phyloP scores from a whole-genome alignment of 2,113 vertebrate genomes.

The Aspiorhynchus laticeps region DNA sequence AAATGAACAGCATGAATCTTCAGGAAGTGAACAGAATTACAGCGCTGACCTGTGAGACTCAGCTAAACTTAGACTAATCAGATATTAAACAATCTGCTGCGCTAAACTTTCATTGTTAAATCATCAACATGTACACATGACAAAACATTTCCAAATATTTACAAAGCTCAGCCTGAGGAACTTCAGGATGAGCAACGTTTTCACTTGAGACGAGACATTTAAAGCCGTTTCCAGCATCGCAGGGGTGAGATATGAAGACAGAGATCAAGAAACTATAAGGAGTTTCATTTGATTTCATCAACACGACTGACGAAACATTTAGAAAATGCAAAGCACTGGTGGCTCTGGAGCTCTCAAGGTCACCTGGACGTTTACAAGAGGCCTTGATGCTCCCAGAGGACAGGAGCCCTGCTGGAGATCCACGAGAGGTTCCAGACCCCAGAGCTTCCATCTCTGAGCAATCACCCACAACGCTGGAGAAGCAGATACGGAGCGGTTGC shows the following conservation, averaged over 20 bases:
- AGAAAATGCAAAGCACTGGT: not conserved
- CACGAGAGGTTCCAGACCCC: slow-evolving; percentile 17
- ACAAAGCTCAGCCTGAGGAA: not conserved
- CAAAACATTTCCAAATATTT: slow-evolving; percentile 18
- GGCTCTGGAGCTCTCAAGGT: not conserved
- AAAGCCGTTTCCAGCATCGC: not conserved
- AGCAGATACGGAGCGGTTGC: slow-evolving; percentile 54
- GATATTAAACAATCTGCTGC: slow-evolving; percentile 50
- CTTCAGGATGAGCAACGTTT: not conserved
- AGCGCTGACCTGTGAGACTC: slow-evolving; percentile 36
- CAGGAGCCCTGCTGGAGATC: not conserved
- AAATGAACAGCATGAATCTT: slow-evolving; percentile 64
- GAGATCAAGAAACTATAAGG: not conserved
- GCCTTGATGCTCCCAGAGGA: not conserved
- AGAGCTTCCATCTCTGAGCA: not conserved
- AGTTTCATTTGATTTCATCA: slow-evolving; percentile 21
- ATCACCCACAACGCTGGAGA: not conserved
- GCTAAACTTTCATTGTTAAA: slow-evolving; percentile 37
- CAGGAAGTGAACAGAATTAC: slow-evolving; percentile 42
- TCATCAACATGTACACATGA: slow-evolving; percentile 46
- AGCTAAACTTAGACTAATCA: slow-evolving; percentile 51
- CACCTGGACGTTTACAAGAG: not conserved
- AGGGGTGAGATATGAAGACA: not conserved
- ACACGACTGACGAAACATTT: not conserved
- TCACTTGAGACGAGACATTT: not conserved